Evolutionary conservation across 1,140 invertebrate species (phyloP).

Genomic region (Hyphantria cunea): DNA sequence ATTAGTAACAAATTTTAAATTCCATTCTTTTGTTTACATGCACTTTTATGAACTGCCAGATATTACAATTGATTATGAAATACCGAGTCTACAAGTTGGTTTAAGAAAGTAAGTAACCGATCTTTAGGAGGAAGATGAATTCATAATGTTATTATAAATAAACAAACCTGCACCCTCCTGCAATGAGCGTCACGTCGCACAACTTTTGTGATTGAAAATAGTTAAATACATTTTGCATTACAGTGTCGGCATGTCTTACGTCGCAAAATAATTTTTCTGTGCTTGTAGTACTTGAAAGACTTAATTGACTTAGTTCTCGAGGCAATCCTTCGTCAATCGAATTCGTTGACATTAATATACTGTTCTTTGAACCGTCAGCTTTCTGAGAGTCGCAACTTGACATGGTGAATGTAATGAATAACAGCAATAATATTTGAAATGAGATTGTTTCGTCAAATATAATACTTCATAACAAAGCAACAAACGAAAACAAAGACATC

Average conservation of each 20-base stretch:
- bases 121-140: no score
- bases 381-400: constrained; percentile 69
- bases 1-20: no score
- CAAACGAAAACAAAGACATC: constrained; percentile 64
- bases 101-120: no score
- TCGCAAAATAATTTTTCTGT: constrained; percentile 90
- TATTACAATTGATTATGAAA: no score
- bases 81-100: no score
- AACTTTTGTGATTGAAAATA: constrained; percentile 91
- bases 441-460: neutral
- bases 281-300: constrained; percentile 79
- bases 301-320: constrained; percentile 81
- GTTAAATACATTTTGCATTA: constrained; percentile 90
- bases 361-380: constrained; percentile 66
- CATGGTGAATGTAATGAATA: constrained; percentile 47
- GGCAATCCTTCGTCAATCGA: constrained; percentile 80
- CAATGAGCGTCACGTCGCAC: constrained; percentile 90
- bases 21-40: no score
- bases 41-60: no score
- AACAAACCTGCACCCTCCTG: constrained; percentile 85
- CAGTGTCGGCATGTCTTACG: constrained; percentile 90
- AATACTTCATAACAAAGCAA: constrained; percentile 36
- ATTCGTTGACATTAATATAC: constrained; percentile 60
- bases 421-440: neutral
- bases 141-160: constrained; percentile 22